Conservation (phyloP, 2,797 vertebrate genomes). For the Cygnus olor region DNA sequence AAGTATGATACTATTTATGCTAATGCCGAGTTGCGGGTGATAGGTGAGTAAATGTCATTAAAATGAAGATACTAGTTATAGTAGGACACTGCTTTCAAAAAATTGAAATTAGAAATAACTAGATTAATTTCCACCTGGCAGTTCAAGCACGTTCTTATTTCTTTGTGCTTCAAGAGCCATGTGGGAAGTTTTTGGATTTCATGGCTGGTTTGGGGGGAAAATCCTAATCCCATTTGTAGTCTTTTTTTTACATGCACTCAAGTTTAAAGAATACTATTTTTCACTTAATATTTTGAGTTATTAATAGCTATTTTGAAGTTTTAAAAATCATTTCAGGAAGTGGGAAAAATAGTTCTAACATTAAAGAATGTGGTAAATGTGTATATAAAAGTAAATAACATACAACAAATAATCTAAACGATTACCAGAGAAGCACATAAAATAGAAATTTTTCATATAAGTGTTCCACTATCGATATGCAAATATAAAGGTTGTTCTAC, state of each 20-base stretch:
- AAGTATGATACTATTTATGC: constrained; percentile 73
- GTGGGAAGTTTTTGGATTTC: background rate
- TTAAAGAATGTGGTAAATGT: background rate
- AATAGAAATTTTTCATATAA: background rate
- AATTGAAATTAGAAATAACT: background rate
- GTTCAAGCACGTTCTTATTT: background rate
- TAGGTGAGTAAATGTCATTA: constrained; percentile 72
- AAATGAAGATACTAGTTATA: background rate
- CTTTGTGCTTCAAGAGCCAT: background rate
- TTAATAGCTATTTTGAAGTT: background rate
- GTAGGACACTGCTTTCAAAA: background rate
- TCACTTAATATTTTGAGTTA: background rate
- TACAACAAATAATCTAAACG: background rate
- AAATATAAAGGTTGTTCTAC: background rate
- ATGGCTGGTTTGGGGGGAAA: background rate
- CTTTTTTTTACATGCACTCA: background rate
- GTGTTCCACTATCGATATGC: background rate
- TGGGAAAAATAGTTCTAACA: background rate
- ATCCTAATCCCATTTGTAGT: background rate
- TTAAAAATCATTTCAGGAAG: background rate
- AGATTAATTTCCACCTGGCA: background rate
- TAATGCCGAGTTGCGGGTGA: constrained; percentile 76
- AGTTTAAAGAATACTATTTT: background rate
- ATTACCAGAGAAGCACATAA: background rate
- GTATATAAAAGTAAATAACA: background rate